Evolutionary conservation across 2,113 vertebrate species (phyloP).

Genomic region (Lagopus leucura): DNA sequence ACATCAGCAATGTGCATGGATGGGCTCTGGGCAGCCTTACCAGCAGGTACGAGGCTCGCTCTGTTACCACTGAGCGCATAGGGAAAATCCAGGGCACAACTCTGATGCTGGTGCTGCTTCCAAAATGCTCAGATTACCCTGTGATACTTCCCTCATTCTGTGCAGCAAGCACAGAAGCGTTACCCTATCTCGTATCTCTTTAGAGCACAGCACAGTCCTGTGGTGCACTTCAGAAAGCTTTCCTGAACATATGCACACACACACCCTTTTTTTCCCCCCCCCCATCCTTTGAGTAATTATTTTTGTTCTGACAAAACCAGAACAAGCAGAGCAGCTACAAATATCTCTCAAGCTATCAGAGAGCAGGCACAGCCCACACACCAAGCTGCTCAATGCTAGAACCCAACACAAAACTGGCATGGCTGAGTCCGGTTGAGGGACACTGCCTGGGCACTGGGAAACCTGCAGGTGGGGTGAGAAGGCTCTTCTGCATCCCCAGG

Average conservation of each 20-base stretch:
- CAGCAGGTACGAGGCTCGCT: background rate
- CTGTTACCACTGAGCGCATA: rapidly evolving
- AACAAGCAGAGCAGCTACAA: constrained; percentile 55
- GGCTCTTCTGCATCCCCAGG: no score
- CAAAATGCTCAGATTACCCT: background rate
- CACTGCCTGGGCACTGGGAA: no score
- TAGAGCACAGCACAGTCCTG: background rate
- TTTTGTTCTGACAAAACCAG: constrained; percentile 60
- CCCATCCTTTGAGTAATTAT: constrained; percentile 37
- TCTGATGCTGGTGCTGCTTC: background rate
- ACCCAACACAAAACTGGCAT: no score
- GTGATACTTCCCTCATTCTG: background rate
- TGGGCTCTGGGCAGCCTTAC: background rate
- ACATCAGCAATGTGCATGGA: background rate
- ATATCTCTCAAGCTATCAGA: constrained; percentile 69
- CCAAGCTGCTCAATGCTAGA: no score
- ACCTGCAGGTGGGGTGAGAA: no score
- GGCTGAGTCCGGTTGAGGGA: no score
- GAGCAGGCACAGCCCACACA: constrained; percentile 48
- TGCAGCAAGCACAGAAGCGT: background rate
- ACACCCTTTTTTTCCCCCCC: background rate
- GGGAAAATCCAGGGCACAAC: background rate
- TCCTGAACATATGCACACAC: background rate
- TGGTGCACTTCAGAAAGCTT: background rate
- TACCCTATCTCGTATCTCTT: background rate